A percentile compares a stretch with the other conserved stretches of the same genome.
These are phyloP conservation scores for Antedon bifida DNA, from an alignment of 35 echinoderm and acorn worm genomes.

Conservation along the genomic window DNA sequence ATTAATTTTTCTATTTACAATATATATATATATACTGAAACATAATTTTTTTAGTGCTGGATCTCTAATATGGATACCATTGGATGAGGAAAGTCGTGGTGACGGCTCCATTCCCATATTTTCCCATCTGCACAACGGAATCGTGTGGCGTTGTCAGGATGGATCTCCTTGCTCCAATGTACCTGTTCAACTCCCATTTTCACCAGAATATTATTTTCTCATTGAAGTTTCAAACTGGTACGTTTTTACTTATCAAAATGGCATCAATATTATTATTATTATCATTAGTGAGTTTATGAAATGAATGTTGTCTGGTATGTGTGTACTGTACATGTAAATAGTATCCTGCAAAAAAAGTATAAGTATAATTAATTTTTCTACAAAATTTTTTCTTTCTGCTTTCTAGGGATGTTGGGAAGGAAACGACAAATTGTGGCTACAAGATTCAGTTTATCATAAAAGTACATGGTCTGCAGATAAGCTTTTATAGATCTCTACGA, in stretches of 20 bases:
- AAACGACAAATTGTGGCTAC: conserved; percentile 34
- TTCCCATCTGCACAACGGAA: not conserved
- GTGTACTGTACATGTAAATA: too few relatives aligned
- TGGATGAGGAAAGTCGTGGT: not conserved
- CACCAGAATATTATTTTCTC: conserved; percentile 4
- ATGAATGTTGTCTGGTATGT: too few relatives aligned
- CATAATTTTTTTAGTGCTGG: not conserved
- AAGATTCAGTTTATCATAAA: conserved; percentile 36
- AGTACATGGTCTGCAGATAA: conserved; percentile 27
- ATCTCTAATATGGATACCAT: not conserved
- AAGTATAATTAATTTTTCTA: too few relatives aligned
- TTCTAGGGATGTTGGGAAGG: conserved; percentile 19
- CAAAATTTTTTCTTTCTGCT: too few relatives aligned
- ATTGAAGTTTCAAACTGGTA: conserved; percentile 9
- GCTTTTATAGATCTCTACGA: conserved; percentile 4
- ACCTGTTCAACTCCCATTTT: not conserved
- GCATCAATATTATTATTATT: not conserved
- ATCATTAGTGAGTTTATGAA: not conserved
- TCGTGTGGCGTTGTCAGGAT: conserved; percentile 1
- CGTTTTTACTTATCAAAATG: not conserved
- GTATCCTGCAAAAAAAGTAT: too few relatives aligned
- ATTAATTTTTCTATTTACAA: too few relatives aligned
- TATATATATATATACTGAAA: too few relatives aligned
- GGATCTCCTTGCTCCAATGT: not conserved
- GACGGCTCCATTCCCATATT: not conserved